Evolutionary conservation across 2,113 vertebrate genomes (phyloP).

Genomic region (western clawed frog (Xenopus tropicalis)): DNA sequence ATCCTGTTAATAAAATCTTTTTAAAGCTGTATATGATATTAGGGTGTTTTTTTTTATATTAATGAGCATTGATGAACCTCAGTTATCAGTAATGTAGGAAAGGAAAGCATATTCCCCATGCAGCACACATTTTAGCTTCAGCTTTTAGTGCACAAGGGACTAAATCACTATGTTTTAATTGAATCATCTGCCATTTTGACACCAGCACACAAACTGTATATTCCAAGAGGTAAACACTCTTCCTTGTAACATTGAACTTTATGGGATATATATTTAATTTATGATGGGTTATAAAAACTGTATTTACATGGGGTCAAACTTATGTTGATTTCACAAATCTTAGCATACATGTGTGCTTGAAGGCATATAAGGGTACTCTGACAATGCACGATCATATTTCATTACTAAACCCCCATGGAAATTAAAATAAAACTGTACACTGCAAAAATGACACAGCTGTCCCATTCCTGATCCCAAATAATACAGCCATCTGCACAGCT

Average conservation of each 20-base stretch:
- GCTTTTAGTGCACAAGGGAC: too few species aligned
- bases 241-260: not conserved
- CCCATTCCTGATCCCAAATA: conserved; percentile 1
- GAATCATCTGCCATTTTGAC: not conserved
- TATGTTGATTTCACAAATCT: not conserved
- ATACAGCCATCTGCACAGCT: not conserved
- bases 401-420: conserved; percentile 19
- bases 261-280: conserved; percentile 8
- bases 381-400: conserved; percentile 16
- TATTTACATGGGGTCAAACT: conserved; percentile 12
- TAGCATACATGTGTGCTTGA: not conserved
- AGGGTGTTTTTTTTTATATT: too few species aligned
- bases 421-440: conserved; percentile 7
- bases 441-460: conserved; percentile 19
- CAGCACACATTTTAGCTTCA: too few species aligned
- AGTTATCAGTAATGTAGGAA: too few species aligned
- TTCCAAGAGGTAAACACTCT: not conserved
- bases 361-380: not conserved
- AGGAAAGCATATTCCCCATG: too few species aligned
- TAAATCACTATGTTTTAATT: too few species aligned
- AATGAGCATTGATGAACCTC: too few species aligned
- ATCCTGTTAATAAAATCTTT: too few species aligned
- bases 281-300: conserved; percentile 9
- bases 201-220: not conserved
- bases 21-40: too few species aligned